Evolutionary conservation across 2,797 vertebrate species (phyloP).

Genomic region (Gouania willdenowi): DNA sequence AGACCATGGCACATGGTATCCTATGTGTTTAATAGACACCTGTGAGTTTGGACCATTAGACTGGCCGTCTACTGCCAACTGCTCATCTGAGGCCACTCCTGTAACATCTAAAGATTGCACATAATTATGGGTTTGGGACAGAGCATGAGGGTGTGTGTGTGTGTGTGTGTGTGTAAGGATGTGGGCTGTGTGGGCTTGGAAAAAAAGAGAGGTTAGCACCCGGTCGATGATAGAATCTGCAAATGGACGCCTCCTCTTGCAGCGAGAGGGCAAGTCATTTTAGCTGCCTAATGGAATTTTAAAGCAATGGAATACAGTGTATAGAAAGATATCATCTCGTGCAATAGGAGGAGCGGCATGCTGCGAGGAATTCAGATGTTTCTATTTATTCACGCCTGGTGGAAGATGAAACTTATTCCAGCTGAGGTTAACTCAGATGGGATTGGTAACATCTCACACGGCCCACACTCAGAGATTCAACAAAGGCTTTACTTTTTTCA

Average conservation of each 20-base stretch:
- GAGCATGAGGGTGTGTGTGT: neutral
- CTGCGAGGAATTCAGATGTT: constrained; percentile 47
- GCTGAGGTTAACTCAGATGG: constrained; percentile 37
- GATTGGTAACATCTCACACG: constrained; percentile 27
- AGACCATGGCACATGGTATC: constrained; percentile 48
- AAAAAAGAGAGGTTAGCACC: constrained; percentile 36
- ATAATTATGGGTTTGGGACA: constrained; percentile 44
- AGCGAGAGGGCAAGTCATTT: constrained; percentile 59
- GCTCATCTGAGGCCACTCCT: constrained; percentile 49
- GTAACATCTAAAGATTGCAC: constrained; percentile 44
- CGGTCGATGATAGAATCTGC: constrained; percentile 60
- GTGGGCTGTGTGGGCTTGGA: constrained; percentile 8
- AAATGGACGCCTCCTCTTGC: constrained; percentile 60
- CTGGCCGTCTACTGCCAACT: constrained; percentile 53
- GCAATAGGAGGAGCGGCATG: constrained; percentile 29
- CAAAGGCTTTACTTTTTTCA: constrained; percentile 6
- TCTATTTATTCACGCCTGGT: constrained; percentile 44
- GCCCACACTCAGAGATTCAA: constrained; percentile 15
- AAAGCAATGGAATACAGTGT: constrained; percentile 50
- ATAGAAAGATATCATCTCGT: constrained; percentile 50
- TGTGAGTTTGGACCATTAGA: constrained; percentile 66
- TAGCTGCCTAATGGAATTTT: constrained; percentile 64
- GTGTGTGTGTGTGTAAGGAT: neutral
- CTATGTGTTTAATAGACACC: constrained; percentile 64
- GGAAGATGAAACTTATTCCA: constrained; percentile 45